Evolutionary conservation across 30 jellyfish, hydroid and myxozoan genomes (phyloP), one percentile per base, ranked within the genome.

Genomic region (Aurelia sp.): DNA sequence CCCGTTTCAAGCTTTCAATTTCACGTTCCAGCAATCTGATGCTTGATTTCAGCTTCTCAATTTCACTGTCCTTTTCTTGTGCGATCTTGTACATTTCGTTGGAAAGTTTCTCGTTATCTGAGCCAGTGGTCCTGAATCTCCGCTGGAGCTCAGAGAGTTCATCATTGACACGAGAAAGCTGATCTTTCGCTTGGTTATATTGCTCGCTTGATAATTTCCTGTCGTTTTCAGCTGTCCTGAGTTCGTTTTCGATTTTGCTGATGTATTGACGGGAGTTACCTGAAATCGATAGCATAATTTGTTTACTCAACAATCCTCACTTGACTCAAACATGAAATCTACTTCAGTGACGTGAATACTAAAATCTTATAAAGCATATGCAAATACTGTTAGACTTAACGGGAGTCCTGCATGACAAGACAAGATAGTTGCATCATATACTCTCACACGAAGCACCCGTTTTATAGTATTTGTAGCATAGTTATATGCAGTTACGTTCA

Each of bases 11-110:
- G 35, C 88, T 78, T 18, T 94, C 97, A 31, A 83, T 74, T 87
- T 94, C 99, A 19, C 97, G 53, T 75, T 94, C 99, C 18, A 89
- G 89, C 78, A 85, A 33, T 47, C 97, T 85, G 61, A 85, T n/a
- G 71, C 72, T 80, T 15, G 97, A 82, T 66, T 53, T 89, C 80
- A 89, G 79, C 47, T 88, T 94, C 76, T 94, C 99, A 24, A 90
- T 85, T 55, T 94, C 99, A 57, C 97, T 90, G 68, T 89, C 99
- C 66, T 89, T 90, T 76, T 94, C 99, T 38, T 94, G 99, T n/a
- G 84, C 57, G 33, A 85, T 27, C 47, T 90, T 94, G 90, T 94
- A 85, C 76, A 80, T 67, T 40, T 94, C 99, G 79, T 55, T 84
- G 87, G 61, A 63, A 17, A 85, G 81, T 64, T 90, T 94, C 67